Evolutionary conservation across 92 coral and sea anemone genomes (phyloP), one percentile per base, ranked within the genome.

Genomic region (Palythoa grandis): DNA sequence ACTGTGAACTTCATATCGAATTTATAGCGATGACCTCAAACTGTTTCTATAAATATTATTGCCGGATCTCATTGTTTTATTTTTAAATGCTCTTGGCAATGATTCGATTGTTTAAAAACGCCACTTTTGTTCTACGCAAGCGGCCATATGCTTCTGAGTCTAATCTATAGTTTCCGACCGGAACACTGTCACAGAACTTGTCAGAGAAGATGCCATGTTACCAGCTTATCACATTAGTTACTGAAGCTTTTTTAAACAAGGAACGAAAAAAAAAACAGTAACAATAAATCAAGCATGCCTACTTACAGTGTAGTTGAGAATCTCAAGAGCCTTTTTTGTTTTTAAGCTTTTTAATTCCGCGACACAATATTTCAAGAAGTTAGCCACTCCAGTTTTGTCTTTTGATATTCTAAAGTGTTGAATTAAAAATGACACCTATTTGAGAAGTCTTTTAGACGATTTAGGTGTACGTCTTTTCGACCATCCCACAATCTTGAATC

Each of bases 401-500:
- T 20, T 80, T 14, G 74, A 19, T 80, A 38, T 20, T 43, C 65
- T 20, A 70, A 66, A 52, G 85, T 67, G 74, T 65, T 66, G 74
- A 68, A 48, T 43, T 19, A 38, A n/a, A 66, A 50, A 65, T 80
- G 85, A 47, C 63, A 65, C 74, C n/a, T 16, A 60, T 67, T 66
- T 80, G 74, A 80, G 74, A 80, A 15, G 7, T 57, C 37, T 47
- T 67, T n/a, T 66, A 80, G 56, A 20, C 74, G 66, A 25, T 47
- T 24, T 19, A 16, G 47, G 61, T 65, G 61, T 3, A 23, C 24
- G 29, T 80, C n/a, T 47, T 23, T 80, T 48, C n/a, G 24, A 63
- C 22, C 35, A 80, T 66, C 85, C 85, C 74, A 80, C 85, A 80
- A n/a, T 80, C 25, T 66, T 70, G 58, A 66, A 80, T 80, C 85